Percentiles rank a stretch among this genome's conserved stretches.
phyloP scores from a whole-genome alignment of 2,797 vertebrate species.

The Tenualosa ilisha region DNA sequence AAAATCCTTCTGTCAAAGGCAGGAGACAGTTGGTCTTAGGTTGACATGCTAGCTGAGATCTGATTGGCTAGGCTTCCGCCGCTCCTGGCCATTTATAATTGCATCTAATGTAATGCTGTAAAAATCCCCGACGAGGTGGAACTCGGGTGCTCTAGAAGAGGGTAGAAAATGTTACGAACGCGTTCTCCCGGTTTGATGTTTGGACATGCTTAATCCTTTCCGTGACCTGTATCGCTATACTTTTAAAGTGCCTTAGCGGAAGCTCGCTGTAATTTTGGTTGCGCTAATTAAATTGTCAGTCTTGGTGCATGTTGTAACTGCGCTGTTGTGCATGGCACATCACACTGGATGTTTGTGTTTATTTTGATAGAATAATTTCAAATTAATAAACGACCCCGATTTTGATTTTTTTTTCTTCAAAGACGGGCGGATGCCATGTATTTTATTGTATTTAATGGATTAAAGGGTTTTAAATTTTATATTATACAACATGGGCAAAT shows the following conservation, averaged over 20 bases:
- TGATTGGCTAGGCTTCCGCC: constrained; percentile 95
- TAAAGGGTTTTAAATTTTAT: not conserved
- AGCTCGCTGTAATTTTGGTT: not conserved
- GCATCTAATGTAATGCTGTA: constrained; percentile 96
- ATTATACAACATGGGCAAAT: not conserved
- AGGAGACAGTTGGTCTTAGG: constrained; percentile 99
- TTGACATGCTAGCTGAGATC: constrained; percentile 98
- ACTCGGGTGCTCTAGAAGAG: not conserved
- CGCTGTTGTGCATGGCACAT: not conserved
- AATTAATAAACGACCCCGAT: not conserved
- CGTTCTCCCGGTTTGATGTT: constrained; percentile 15
- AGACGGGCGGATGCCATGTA: not conserved
- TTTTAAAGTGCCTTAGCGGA: not conserved
- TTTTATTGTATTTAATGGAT: not conserved
- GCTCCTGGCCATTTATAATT: constrained; percentile 99
- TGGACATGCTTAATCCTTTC: constrained; percentile 12
- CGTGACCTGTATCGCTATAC: not conserved
- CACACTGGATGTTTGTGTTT: not conserved
- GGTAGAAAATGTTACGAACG: constrained; percentile 13
- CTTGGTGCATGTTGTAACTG: not conserved
- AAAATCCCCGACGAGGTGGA: constrained; percentile 84
- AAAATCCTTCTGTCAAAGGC: constrained; percentile 99
- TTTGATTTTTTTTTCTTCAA: not conserved
- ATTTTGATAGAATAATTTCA: not conserved
- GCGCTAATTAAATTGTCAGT: constrained; percentile 4